phyloP scores from a whole-genome alignment of 2,113 vertebrate genomes.

The Triplophysa dalaica region DNA sequence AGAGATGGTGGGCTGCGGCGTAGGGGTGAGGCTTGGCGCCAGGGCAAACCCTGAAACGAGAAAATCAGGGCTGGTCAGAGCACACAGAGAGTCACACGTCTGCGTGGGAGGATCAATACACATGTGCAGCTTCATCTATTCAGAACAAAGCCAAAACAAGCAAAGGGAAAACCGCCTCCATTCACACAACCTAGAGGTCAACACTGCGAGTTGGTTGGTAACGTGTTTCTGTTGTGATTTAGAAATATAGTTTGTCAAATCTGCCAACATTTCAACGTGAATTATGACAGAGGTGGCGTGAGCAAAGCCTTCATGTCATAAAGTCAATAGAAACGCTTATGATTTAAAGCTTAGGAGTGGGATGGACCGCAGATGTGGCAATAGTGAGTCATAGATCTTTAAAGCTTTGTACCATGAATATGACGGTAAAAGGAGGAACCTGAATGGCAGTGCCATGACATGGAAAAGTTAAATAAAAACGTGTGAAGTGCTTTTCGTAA shows the following conservation, averaged over 20 bases:
- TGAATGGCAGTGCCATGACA: not conserved
- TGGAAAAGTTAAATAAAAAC: too few relatives aligned
- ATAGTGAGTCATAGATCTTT: not conserved
- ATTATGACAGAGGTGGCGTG: not conserved
- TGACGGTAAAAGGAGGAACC: not conserved
- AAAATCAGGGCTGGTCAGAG: constrained; percentile 29
- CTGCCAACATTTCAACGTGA: not conserved
- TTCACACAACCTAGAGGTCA: not conserved
- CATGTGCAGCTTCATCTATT: not conserved
- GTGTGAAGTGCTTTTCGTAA: not conserved
- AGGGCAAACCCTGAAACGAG: constrained; percentile 69
- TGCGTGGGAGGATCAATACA: constrained; percentile 18
- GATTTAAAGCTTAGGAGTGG: not conserved
- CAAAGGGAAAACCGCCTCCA: not conserved
- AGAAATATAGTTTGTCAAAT: not conserved
- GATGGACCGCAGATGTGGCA: not conserved
- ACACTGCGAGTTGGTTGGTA: not conserved
- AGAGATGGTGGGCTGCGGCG: constrained; percentile 92
- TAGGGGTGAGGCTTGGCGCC: constrained; percentile 92
- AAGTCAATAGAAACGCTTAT: not conserved
- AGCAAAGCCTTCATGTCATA: not conserved
- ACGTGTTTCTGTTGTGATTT: not conserved
- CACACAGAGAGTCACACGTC: constrained; percentile 37
- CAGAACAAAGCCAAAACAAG: not conserved
- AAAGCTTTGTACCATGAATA: not conserved